phyloP scores from a whole-genome alignment of 2,113 vertebrate species.

The Alligator mississippiensis region DNA sequence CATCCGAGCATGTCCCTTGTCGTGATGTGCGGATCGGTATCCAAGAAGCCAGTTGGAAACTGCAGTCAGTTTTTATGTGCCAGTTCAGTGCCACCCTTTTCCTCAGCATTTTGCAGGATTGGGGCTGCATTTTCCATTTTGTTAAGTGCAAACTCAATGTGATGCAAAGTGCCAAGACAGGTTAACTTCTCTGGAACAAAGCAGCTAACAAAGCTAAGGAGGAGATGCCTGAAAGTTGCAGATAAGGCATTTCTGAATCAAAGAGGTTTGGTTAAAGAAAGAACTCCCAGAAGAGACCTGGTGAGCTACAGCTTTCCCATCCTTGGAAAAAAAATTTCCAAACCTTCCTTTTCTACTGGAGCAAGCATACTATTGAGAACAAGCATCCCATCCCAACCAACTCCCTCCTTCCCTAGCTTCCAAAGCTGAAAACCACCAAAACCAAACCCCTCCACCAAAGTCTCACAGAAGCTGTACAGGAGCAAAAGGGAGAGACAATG shows the following conservation, averaged over 20 bases:
- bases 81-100: background rate
- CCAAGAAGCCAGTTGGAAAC: background rate
- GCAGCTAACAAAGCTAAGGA: background rate
- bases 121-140: background rate
- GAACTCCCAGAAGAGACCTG: background rate
- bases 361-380: background rate
- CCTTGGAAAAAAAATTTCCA: background rate
- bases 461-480: background rate
- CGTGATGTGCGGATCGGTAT: too few species aligned
- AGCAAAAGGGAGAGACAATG: background rate
- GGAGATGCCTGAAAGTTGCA: background rate
- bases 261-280: too few species aligned
- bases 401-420: background rate
- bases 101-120: background rate
- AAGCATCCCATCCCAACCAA: background rate
- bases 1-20: too few species aligned
- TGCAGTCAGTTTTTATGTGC: background rate
- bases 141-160: background rate
- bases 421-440: background rate
- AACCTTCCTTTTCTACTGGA: background rate
- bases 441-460: background rate
- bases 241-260: background rate
- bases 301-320: background rate
- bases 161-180: background rate
- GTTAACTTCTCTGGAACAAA: background rate